Conservation (phyloP, 1,140 invertebrate genomes). For the Coptotermes formosanus region DNA sequence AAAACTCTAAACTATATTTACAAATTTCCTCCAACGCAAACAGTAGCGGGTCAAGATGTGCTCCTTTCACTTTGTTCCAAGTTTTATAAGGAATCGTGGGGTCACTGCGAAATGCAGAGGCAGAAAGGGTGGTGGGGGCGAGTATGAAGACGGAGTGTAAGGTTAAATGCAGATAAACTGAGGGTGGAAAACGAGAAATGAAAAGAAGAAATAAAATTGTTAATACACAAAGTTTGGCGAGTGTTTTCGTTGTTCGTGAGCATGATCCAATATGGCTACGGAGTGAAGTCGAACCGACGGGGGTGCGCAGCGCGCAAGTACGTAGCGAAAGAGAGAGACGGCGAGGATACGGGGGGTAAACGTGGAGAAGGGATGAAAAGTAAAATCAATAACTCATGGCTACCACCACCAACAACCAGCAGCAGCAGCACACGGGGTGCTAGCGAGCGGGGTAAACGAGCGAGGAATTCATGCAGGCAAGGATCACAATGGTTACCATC, state of each 20-base stretch:
- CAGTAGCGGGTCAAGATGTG: background rate
- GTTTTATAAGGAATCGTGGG: background rate
- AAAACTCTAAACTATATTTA: background rate
- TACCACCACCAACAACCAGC: slow-evolving; percentile 22
- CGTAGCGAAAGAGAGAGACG: background rate
- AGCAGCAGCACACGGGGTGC: slow-evolving; percentile 1
- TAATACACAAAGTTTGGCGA: slow-evolving; percentile 3
- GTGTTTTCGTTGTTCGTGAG: background rate
- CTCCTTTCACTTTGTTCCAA: slow-evolving; percentile 23
- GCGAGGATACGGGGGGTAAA: background rate
- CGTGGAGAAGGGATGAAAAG: slow-evolving; percentile 9
- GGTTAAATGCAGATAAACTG: background rate
- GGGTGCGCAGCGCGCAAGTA: slow-evolving; percentile 19
- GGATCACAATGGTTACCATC: background rate
- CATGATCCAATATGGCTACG: slow-evolving; percentile 26
- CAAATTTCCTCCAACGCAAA: background rate
- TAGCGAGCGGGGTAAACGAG: background rate
- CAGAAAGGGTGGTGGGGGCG: background rate
- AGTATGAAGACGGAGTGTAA: background rate
- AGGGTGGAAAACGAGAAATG: background rate
- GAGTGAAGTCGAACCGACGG: background rate
- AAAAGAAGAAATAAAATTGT: background rate
- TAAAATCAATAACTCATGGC: slow-evolving; percentile 34
- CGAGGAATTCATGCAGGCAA: background rate
- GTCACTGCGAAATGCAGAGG: background rate